Evolutionary conservation across 2,888 invertebrate species (phyloP), one percentile per base, ranked within the genome.

Genomic region (Cordilura impudica): DNA sequence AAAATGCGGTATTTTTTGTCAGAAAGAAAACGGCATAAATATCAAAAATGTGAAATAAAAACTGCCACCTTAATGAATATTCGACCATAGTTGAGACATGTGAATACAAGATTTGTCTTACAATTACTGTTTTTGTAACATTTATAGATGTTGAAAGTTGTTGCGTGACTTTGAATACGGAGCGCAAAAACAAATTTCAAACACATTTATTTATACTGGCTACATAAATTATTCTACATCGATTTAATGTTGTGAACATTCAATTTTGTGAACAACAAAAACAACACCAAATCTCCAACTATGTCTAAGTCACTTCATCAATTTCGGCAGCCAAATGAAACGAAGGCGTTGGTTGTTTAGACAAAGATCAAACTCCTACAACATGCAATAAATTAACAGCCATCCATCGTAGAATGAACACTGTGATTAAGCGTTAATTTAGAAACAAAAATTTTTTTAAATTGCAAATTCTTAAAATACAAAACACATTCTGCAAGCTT

Each of bases 351-450:
- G 39, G 21, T 47, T 54, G 49, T 47, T 58, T 58, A 31, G 49
- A 61, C 12, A 47, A 74, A 60, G 47, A 23, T 61, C 39, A 49
- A 72, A 75, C 79, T 75, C 79, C 79, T 75, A 79, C 79, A 72
- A 75, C 75, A 72, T 72, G 79, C 51, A 54, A 69, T 72, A 79
- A 75, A 72, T 79, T 71, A 72, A 54, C 51, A 39, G 23, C 23
- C 26, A 39, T 39, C 35, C 35, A n/a, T 26, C 26, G 26, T 67
- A 19, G 29, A 65, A 6, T 6, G 26, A 69, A 70, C 12, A 49
- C 71, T 63, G 74, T 79, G 56, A 60, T 79, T 78, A 58, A 67
- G 53, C 60, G 31, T 63, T 72, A 63, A 72, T 49, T 72, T 66
- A 18, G 23, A 29, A 31, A 21, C 45, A 49, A 26, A 35, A n/a